These are phyloP conservation scores for Plecotus auritus DNA, from an alignment of 2,113 vertebrate species.

Conservation along the genomic window DNA sequence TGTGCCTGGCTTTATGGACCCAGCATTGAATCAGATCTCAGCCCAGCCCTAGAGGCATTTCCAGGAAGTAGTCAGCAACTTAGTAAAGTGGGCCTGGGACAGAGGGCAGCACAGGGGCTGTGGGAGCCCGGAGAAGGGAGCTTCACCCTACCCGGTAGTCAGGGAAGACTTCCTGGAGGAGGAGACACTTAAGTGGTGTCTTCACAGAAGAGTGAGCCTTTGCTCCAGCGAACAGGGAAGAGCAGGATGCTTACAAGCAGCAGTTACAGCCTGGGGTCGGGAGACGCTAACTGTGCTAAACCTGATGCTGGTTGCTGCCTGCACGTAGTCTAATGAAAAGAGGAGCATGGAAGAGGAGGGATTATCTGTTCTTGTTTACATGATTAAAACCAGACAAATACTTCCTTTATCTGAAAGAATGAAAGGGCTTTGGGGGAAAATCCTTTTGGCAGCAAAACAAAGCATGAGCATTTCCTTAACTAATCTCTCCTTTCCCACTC, in stretches of 20 bases:
- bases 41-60: not conserved
- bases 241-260: not conserved
- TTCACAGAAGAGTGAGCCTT: not conserved
- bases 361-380: slow-evolving; percentile 64
- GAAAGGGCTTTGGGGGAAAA: slow-evolving; percentile 57
- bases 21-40: not conserved
- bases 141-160: not conserved
- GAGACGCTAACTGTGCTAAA: not conserved
- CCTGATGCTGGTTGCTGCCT: not conserved
- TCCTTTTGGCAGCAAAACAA: slow-evolving; percentile 55
- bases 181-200: not conserved
- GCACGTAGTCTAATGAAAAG: not conserved
- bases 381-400: slow-evolving; percentile 67
- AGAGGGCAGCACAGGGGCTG: not conserved
- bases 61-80: not conserved
- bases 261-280: accelerated
- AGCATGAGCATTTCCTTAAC: slow-evolving; percentile 50
- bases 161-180: not conserved
- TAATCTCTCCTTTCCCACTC: not conserved
- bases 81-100: not conserved
- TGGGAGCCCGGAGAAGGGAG: not conserved
- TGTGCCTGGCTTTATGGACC: not conserved
- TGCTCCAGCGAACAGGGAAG: not conserved
- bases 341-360: not conserved
- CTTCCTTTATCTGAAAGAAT: slow-evolving; percentile 58